These are phyloP conservation scores for Sinohyriopsis cumingii DNA, from an alignment of 2,888 invertebrate species.

Conservation along the genomic window DNA sequence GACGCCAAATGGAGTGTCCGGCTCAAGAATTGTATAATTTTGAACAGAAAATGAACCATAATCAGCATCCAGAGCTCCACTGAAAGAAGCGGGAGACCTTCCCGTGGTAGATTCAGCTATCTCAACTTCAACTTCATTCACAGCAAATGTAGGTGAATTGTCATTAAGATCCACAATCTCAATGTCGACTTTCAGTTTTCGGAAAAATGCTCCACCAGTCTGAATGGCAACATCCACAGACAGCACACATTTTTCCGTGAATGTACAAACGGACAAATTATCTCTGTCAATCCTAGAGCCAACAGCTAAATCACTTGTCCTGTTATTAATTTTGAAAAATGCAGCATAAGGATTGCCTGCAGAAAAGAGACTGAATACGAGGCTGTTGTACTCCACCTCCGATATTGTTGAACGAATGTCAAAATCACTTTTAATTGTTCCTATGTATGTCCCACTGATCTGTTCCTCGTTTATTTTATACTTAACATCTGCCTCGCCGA, in stretches of 20 bases:
- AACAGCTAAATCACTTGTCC: conserved; percentile 40
- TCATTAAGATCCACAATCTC: conserved; percentile 55
- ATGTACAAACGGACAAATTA: conserved; percentile 35
- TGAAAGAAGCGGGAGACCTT: conserved; percentile 36
- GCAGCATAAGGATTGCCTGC: conserved; percentile 42
- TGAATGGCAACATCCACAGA: conserved; percentile 53
- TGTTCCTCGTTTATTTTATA: conserved; percentile 44
- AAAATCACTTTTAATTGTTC: conserved; percentile 44
- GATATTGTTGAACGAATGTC: conserved; percentile 41
- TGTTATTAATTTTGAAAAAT: conserved; percentile 45
- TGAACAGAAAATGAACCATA: conserved; percentile 46
- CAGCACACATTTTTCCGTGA: conserved; percentile 30
- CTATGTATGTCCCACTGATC: conserved; percentile 34
- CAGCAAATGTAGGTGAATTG: conserved; percentile 51
- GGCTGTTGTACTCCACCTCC: conserved; percentile 38
- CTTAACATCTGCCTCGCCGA: too few relatives aligned
- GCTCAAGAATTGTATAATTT: conserved; percentile 40
- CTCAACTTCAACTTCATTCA: conserved; percentile 32
- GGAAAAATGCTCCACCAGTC: conserved; percentile 47
- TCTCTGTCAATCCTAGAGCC: conserved; percentile 44
- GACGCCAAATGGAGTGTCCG: conserved; percentile 42
- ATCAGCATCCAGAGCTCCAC: conserved; percentile 51
- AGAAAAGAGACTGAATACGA: conserved; percentile 52
- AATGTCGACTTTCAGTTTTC: conserved; percentile 49
- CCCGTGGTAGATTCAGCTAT: conserved; percentile 47